phyloP scores from a whole-genome alignment of 2,797 vertebrate species.

The Thripadectes ignobilis region DNA sequence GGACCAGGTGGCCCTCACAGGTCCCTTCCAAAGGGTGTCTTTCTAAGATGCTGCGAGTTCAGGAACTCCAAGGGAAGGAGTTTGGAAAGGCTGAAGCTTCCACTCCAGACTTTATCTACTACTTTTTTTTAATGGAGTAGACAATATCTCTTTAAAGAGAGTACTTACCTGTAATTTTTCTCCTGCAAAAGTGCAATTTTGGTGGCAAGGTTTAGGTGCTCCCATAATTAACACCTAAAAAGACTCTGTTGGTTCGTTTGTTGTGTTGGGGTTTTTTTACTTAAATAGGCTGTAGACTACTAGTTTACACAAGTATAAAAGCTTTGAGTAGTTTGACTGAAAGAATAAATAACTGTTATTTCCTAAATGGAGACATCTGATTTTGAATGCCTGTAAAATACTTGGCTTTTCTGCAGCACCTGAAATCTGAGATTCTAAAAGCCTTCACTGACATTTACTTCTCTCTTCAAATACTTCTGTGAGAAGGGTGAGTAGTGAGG shows the following conservation, averaged over 20 bases:
- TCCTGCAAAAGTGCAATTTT: not conserved
- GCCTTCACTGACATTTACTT: conserved; percentile 19
- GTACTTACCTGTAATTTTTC: not conserved
- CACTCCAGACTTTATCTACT: not conserved
- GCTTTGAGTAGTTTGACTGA: not conserved
- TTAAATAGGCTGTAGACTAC: not conserved
- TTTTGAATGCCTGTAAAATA: not conserved
- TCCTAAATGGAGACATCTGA: conserved; percentile 5
- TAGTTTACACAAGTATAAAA: not conserved
- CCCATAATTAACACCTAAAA: not conserved
- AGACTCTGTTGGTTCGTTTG: not conserved
- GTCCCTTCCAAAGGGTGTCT: not conserved
- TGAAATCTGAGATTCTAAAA: conserved; percentile 11
- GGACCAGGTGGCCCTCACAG: not conserved
- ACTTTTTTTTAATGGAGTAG: not conserved
- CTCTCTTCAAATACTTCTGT: not conserved
- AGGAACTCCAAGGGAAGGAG: not conserved
- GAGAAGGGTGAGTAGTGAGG: conserved; percentile 7
- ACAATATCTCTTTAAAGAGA: not conserved
- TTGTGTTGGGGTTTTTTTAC: not conserved
- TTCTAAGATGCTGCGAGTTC: not conserved
- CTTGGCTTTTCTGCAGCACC: not conserved
- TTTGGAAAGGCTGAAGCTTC: not conserved
- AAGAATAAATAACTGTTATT: conserved; percentile 57
- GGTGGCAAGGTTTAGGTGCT: not conserved